Evolutionary conservation across 2,797 vertebrate species (phyloP), one percentile per base, ranked within the genome.

Genomic region (Propithecus deckenii): DNA sequence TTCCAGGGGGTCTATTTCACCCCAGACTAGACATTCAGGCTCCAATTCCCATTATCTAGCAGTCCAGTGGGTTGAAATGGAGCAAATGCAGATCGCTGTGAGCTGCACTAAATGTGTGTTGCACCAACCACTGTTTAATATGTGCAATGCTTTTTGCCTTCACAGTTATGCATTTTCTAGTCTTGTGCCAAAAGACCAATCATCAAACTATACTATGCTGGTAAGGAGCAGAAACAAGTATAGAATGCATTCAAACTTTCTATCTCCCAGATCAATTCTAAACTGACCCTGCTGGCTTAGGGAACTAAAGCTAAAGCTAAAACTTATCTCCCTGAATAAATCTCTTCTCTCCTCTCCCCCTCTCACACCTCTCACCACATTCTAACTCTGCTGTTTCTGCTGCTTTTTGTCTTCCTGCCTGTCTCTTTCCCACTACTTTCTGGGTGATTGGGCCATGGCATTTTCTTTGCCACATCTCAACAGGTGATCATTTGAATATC

Each of bases 221-320:
- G 86, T 92, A 43, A 95, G 61, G 61, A 92, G 86, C 84, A 87
- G 91, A 94, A 71, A 93, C 57, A 97, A 87, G 92, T 96, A 92
- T 85, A 98, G 96, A 97, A 96, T 86, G 71, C 41, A 96, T 95
- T 96, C 75, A 95, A 90, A 98, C 59, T 95, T 93, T 96, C 93
- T 96, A 88, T 95, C 92, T 98, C 67, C 2, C 0, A 89, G 97
- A 98, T 97, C 95, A 97, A 98, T 97, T 98, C 97, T 25, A 97
- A 98, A 97, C 97, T 95, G 97, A 98, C 97, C 72, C 96, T 95
- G 72, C 97, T 96, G 96, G 95, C 97, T 98, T 98, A 96, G 98
- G 97, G 93, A 97, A 84, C 72, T 95, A 43, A 55, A 95, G 93
- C 69, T 95, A 43, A 55, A 95, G 93, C 69, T 80, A 79, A 95